Evolutionary conservation across 2,888 invertebrate genomes (phyloP), one percentile per base, ranked within the genome.

Genomic region (Seira sanloemensis): DNA sequence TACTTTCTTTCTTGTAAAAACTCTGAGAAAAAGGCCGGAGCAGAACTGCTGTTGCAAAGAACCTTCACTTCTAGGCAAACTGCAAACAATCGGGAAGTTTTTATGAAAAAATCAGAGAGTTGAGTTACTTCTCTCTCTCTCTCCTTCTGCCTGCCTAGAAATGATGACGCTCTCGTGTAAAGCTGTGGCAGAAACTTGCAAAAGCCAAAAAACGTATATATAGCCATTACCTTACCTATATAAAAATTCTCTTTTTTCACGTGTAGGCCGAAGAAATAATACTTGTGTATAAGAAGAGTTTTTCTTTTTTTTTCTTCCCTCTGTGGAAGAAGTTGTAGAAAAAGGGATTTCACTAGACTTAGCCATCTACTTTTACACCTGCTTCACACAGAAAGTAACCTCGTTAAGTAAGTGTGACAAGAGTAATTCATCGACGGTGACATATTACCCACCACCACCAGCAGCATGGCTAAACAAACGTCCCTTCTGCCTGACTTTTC

Each of bases 331-430:
- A 50, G 50, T 50, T 50, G 50, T n/a, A 50, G 50, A 50, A 50
- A 50, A 50, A 18, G 50, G 50, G 16, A 1, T 50, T 50, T 50
- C 16, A n/a, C 50, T 50, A 2, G 16, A 18, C 50, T 72, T 58
- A 73, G 76, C 83, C 72, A 78, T 78, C 62, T 82, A 76, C 73
- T 73, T 83, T 78, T 81, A 71, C 81, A 83, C 83, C 83, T 83
- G 83, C 78, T 50, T 83, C 83, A 72, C 77, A 25, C 16, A 27
- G 72, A 77, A 72, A 78, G 54, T 82, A 77, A 83, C 77, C 83
- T 83, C 83, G 83, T 83, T 83, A 83, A 78, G 77, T 75, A 82
- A 82, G 77, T 83, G 83, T 83, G 83, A 83, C 83, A 83, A 67
- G 83, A 83, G 83, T 78, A 83, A 83, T 83, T 83, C 78, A 83